Conservation (phyloP, 1,140 invertebrate genomes). For the Caenorhabditis elegans region WBcel235 BX284603.4:4847501-4848000, state of each 20-base stretch:
- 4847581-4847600: neutral
- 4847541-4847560: neutral
- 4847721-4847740: neutral
- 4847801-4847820: neutral
- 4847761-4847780: neutral
- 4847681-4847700: neutral
- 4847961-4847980: neutral
- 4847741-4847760: neutral
- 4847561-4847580: neutral
- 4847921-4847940: neutral
- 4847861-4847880: neutral
- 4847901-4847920: no score
- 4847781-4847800: neutral
- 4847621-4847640: neutral
- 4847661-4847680: neutral
- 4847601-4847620: neutral
- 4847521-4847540: neutral
- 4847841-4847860: neutral
- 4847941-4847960: neutral
- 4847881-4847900: neutral
- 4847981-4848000: neutral
- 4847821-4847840: neutral
- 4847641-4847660: neutral
- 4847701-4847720: neutral
- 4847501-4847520: neutral